Conservation (phyloP, 2,888 invertebrate genomes). For the Orthosia gothica region DNA sequence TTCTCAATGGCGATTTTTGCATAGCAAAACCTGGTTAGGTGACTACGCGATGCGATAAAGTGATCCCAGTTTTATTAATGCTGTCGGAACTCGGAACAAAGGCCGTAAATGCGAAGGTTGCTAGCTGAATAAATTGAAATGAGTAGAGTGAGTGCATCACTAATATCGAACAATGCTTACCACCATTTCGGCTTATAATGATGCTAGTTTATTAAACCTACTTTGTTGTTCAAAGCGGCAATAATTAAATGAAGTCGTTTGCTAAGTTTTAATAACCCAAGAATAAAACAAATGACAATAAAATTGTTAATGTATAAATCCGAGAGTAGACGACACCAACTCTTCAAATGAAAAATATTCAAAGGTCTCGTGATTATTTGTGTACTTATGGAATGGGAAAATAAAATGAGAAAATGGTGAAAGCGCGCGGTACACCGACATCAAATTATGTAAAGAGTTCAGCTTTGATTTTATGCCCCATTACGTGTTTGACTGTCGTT, state of each 20-base stretch:
- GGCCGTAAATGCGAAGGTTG: not conserved
- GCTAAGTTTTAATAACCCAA: constrained; percentile 27
- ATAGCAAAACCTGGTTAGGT: constrained; percentile 13
- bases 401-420: constrained; percentile 41
- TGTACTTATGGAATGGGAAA: constrained; percentile 34
- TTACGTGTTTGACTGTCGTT: constrained; percentile 37
- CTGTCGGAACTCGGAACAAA: not conserved
- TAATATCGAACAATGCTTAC: not conserved
- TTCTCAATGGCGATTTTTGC: constrained; percentile 53
- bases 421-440: constrained; percentile 25
- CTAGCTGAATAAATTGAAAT: constrained; percentile 26
- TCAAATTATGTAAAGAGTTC: constrained; percentile 44
- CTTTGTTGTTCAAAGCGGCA: not conserved
- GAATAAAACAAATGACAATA: not conserved
- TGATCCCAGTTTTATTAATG: not conserved
- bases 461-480: constrained; percentile 36
- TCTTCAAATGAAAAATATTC: constrained; percentile 36
- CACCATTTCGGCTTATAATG: constrained; percentile 12
- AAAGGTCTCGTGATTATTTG: constrained; percentile 32
- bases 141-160: constrained; percentile 4
- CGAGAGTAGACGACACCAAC: constrained; percentile 5
- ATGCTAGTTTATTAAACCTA: constrained; percentile 10
- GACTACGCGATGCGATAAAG: constrained; percentile 23
- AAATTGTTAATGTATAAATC: not conserved
- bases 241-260: constrained; percentile 4